Evolutionary conservation across 1,140 invertebrate species (phyloP), one percentile per base, ranked within the genome.

Genomic region (Thaumetopoea pityocampa): DNA sequence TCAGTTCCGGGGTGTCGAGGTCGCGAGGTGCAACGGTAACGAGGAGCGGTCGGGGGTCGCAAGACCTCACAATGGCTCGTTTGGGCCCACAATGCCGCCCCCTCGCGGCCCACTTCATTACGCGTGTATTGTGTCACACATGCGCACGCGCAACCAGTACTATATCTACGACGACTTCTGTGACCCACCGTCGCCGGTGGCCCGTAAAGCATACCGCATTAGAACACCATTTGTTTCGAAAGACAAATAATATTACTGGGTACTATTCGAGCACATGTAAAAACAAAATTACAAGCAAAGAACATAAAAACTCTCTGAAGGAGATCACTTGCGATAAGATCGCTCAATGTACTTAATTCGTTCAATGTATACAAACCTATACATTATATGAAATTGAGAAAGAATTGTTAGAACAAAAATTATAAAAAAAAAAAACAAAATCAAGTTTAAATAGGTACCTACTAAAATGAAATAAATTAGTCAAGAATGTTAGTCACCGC

Each of bases 91-190:
- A 82, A 79, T 76, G 61, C 74, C 70, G 74, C 77, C 69, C 70
- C 72, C 71, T 70, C 66, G 63, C 63, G 60, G 57, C 67, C 70
- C 69, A 81, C 74, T 79, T 82, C 78, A 82, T 82, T 82, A 82
- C 78, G 74, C 77, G 65, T 43, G 60, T 65, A 79, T 82, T 79
- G 78, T 82, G 44, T 56, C 33, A 36, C 30, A 36, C 40, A 23
- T 22, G 42, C 47, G 32, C 57, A 66, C 61, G 56, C 63, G 46
- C 47, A 23, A 46, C 42, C 30, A 47, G 44, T 32, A 34, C 48
- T 54, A 44, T 49, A 45, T 50, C n/a, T n/a, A n/a, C n/a, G n/a
- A n/a, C n/a, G 53, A 65, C 66, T 67, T 44, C 54, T 63, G 55
- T 62, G 53, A 57, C 56, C 67, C 58, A 60, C 45, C 58, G 33